Evolutionary conservation across 2,113 vertebrate genomes (phyloP).

Genomic region (Oxygymnocypris stewartii): DNA sequence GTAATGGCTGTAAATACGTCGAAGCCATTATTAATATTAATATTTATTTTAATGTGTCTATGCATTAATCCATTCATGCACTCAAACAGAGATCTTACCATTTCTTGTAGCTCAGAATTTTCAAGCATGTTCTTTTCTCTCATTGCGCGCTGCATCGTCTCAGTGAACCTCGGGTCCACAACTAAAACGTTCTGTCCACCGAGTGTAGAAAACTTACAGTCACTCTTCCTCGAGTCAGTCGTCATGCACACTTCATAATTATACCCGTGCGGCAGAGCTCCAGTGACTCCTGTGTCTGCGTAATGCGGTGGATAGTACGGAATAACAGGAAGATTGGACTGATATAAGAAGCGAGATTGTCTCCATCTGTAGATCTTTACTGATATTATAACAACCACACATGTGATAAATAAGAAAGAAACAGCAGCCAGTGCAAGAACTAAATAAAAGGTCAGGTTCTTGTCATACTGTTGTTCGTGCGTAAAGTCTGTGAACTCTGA

Average conservation of each 20-base stretch:
- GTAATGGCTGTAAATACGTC: background rate
- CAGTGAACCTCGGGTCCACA: conserved; percentile 28
- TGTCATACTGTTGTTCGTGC: conserved; percentile 51
- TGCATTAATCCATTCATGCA: background rate
- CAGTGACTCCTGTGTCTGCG: conserved; percentile 67
- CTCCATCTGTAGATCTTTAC: conserved; percentile 66
- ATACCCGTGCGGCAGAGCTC: conserved; percentile 66
- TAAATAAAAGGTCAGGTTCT: conserved; percentile 56
- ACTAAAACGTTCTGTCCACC: conserved; percentile 41
- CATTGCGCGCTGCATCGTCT: background rate
- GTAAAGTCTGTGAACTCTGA: conserved; percentile 58
- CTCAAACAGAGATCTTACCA: conserved; percentile 27
- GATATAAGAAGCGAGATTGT: conserved; percentile 63
- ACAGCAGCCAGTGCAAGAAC: conserved; percentile 64
- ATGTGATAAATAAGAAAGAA: conserved; percentile 73
- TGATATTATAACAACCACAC: conserved; percentile 63
- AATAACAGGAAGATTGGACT: conserved; percentile 65
- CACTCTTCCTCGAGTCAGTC: conserved; percentile 59
- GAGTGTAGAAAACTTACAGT: conserved; percentile 47
- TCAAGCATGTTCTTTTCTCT: background rate
- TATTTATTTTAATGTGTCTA: background rate
- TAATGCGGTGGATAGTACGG: conserved; percentile 71
- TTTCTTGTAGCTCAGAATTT: background rate
- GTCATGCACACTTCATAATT: conserved; percentile 65
- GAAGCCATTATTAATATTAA: background rate